These are phyloP conservation scores for Borostomias antarcticus DNA, from an alignment of 2,797 vertebrate genomes.

Conservation along the genomic window DNA sequence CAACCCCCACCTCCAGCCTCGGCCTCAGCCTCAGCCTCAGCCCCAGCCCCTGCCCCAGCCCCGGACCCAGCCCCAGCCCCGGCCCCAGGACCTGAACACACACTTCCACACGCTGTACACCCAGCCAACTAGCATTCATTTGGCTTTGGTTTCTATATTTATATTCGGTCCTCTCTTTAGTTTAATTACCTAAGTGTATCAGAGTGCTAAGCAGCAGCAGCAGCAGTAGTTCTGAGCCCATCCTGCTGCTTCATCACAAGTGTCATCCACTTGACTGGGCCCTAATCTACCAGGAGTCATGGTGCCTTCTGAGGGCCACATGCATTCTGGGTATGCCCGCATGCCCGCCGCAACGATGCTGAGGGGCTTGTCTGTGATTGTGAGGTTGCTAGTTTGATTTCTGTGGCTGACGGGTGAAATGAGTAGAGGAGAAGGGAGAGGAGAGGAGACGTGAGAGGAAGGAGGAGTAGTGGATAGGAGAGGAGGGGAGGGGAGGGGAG, in stretches of 20 bases:
- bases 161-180: constrained; percentile 3
- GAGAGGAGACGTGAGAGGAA: neutral
- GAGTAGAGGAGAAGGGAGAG: neutral
- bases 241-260: no score
- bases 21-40: constrained; percentile 12
- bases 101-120: no score
- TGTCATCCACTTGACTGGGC: no score
- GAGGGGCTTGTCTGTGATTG: neutral
- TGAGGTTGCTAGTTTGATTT: neutral
- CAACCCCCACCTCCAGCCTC: neutral
- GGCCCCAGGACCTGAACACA: constrained; percentile 8
- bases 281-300: no score
- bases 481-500: neutral
- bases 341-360: no score
- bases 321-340: no score
- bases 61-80: neutral
- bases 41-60: neutral
- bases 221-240: no score
- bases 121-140: constrained; percentile 27
- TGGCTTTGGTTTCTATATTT: constrained; percentile 23
- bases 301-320: no score
- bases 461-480: neutral
- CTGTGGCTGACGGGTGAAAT: neutral
- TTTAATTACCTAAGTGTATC: no score
- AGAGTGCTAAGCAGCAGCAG: no score